Evolutionary conservation across 2,797 vertebrate genomes (phyloP).

Genomic region (Esox masquinongy): DNA sequence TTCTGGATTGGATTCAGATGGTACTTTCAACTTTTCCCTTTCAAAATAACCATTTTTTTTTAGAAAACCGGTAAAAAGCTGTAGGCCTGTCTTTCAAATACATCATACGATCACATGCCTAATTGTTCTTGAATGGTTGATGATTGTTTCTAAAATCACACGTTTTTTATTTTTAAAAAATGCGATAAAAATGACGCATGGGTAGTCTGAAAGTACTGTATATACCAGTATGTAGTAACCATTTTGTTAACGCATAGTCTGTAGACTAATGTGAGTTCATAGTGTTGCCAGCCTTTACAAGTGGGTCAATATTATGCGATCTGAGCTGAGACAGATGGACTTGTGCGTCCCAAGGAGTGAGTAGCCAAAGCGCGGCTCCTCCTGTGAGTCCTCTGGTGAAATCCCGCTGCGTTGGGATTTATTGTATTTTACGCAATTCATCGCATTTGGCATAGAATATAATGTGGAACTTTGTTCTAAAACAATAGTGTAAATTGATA

Average conservation of each 20-base stretch:
- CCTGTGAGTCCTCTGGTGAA: conserved; percentile 1
- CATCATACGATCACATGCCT: neutral
- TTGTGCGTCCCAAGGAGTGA: neutral
- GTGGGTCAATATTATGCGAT: conserved; percentile 10
- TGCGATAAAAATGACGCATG: neutral
- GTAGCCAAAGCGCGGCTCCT: neutral
- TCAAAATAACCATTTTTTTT: too few species aligned
- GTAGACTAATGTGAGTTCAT: conserved; percentile 1
- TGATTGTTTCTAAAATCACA: neutral
- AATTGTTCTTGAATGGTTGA: neutral
- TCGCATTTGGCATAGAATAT: neutral
- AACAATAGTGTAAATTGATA: neutral
- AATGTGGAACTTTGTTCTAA: neutral
- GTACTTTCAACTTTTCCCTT: too few species aligned
- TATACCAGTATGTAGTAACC: neutral
- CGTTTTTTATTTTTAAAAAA: neutral
- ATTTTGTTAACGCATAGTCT: neutral
- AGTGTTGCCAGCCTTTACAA: neutral
- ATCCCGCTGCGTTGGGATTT: neutral
- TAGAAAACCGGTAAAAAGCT: too few species aligned
- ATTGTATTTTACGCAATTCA: neutral
- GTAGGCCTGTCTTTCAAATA: neutral
- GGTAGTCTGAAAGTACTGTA: neutral
- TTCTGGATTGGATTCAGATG: too few species aligned
- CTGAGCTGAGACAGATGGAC: conserved; percentile 4